These are phyloP conservation scores for Dynastes grantii DNA, from an alignment of 2,888 invertebrate species.

Conservation along the genomic window DNA sequence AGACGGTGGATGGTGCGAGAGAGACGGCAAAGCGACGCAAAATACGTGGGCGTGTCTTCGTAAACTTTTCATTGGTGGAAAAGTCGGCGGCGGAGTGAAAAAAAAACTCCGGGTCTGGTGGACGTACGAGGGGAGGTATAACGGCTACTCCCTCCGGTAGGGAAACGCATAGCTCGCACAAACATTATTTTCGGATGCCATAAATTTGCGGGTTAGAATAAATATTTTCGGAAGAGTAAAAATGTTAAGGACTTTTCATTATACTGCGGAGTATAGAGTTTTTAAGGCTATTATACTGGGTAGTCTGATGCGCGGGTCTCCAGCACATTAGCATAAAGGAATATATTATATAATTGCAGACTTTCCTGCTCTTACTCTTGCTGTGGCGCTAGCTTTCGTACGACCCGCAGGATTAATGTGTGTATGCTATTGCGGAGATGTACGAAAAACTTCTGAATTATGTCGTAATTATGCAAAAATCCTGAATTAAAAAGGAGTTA, in stretches of 20 bases:
- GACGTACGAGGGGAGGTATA: conserved; percentile 44
- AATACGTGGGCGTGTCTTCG: conserved; percentile 65
- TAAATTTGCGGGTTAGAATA: conserved; percentile 71
- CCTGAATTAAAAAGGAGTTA: conserved; percentile 57
- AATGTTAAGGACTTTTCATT: conserved; percentile 72
- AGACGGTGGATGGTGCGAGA: conserved; percentile 42
- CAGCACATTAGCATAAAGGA: conserved; percentile 70
- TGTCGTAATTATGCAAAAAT: conserved; percentile 53
- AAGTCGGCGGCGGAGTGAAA: conserved; percentile 61
- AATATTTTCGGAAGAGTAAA: conserved; percentile 71
- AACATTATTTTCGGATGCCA: conserved; percentile 71
- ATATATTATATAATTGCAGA: conserved; percentile 69
- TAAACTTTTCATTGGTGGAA: conserved; percentile 70
- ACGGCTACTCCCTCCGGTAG: conserved; percentile 63
- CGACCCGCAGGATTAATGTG: conserved; percentile 45
- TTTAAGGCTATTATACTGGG: conserved; percentile 69
- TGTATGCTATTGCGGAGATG: conserved; percentile 31
- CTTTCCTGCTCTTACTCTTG: conserved; percentile 34
- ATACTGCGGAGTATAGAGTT: conserved; percentile 70
- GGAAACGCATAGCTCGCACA: conserved; percentile 67
- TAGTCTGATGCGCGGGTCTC: conserved; percentile 60
- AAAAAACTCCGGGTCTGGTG: conserved; percentile 64
- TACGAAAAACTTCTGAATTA: conserved; percentile 52
- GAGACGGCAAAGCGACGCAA: conserved; percentile 63
- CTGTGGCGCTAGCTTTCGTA: background rate